A percentile compares a stretch with the other conserved stretches of the same genome.
Conservation (phyloP, 1,140 invertebrate genomes). For the Nomia melanderi region DNA sequence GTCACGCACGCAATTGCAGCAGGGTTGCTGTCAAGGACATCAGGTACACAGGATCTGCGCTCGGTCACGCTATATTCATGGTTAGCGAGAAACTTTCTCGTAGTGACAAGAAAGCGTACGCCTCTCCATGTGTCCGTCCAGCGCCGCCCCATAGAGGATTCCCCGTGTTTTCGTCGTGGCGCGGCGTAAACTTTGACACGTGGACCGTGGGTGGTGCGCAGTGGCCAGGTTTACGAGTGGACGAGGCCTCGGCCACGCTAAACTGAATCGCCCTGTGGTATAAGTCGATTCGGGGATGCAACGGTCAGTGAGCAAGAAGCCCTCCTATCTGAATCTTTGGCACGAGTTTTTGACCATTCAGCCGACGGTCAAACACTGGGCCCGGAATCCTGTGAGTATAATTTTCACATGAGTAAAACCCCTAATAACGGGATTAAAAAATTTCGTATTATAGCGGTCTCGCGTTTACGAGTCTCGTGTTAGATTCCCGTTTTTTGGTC, state of each 20-base stretch:
- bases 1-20: constrained; percentile 47
- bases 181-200: not conserved
- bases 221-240: constrained; percentile 24
- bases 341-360: constrained; percentile 66
- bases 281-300: constrained; percentile 55
- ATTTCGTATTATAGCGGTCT: too few species aligned
- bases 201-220: constrained; percentile 14
- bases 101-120: not conserved
- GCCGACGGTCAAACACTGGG: constrained; percentile 44
- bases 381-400: constrained; percentile 50
- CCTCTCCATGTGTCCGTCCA: not conserved
- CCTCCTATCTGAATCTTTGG: constrained; percentile 70
- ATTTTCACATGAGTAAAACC: too few species aligned
- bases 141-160: not conserved
- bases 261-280: constrained; percentile 11
- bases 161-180: not conserved
- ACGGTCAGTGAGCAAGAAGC: constrained; percentile 55
- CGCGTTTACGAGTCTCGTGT: too few species aligned
- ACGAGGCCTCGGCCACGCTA: not conserved
- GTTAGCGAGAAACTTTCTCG: constrained; percentile 11
- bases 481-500: too few species aligned
- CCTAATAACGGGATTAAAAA: too few species aligned
- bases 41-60: constrained; percentile 10
- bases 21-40: constrained; percentile 56
- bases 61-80: constrained; percentile 35